Conservation (phyloP, 2,113 vertebrate genomes). For the Martes martes region DNA sequence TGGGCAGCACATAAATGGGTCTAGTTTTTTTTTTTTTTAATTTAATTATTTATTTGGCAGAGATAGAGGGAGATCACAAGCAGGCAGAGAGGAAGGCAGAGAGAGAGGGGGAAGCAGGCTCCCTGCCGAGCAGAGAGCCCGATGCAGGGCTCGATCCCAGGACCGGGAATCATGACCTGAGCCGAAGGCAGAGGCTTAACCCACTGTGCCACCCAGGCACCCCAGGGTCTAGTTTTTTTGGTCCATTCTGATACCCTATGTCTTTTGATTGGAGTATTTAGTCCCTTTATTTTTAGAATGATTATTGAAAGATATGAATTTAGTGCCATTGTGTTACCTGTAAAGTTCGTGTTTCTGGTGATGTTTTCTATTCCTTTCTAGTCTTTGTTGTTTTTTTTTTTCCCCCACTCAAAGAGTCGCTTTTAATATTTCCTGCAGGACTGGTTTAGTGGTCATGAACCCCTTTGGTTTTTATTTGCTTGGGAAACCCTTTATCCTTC, state of each 20-base stretch:
- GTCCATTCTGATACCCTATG: neutral
- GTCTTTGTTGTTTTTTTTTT: neutral
- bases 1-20: neutral
- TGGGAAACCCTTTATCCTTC: neutral
- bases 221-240: neutral
- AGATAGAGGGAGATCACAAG: no score
- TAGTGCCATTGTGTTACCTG: neutral
- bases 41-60: no score
- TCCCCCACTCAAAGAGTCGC: neutral
- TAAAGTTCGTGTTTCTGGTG: neutral
- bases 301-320: neutral
- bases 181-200: no score
- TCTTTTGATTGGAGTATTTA: neutral
- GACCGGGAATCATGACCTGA: no score
- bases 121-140: no score
- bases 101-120: no score
- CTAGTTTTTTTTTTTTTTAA: neutral
- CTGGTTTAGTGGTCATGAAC: neutral
- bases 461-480: neutral
- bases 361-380: neutral
- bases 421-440: neutral
- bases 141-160: no score
- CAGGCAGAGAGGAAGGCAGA: no score
- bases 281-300: neutral
- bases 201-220: no score